Base-by-base conservation (phyloP, 2,797 vertebrate genomes). In the Helostoma temminkii region DNA sequence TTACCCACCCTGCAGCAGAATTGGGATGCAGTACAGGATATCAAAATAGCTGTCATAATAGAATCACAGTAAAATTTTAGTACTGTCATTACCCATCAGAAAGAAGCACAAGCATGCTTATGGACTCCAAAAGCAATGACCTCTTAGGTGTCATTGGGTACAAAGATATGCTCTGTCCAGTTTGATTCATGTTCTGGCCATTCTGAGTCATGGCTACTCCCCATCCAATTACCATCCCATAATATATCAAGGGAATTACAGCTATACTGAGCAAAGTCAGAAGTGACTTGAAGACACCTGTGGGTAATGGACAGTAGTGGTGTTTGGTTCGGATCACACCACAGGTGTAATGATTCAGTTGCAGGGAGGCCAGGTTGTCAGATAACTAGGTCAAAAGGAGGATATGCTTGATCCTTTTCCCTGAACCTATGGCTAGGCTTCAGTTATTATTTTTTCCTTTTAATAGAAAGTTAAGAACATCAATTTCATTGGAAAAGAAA, bases 171-270 rank as follows among this genome's bases (percentile, higher is more conserved):
- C 75, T 84, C 89, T 83, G 82, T 90, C 83, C 91, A 76, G 84
- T 85, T 79, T 94, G 93, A 94, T 93, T 93, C 92, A 94, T 93
- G 91, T 74, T 86, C 83, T 19, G 80, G 83, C 83, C 82, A 90
- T 85, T 87, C 80, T 76, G 92, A 92, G 91, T 92, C 92, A 89
- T 74, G 82, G 85, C 86, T 88, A 81, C 89, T 93, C 91, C 91
- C 92, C 83, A 77, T 93, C 87, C 93, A 94, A 93, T 93, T 94
- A 92, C 91, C 73, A 90, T 92, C 82, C 76, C 66, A 93, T 94
- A 95, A 94, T 95, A 91, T 84, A 77, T 88, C 93, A 83, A 71
- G 90, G 90, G 90, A 90, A 81, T 81, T 75, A 77, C 65, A 74
- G 88, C 68, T 28, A 76, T 68, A 76, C 80, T 56, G 78, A 80